A percentile compares a stretch with the other conserved stretches of the same genome.
phyloP scores from a whole-genome alignment of 2,113 vertebrate genomes.

The Labeo rohita region DNA sequence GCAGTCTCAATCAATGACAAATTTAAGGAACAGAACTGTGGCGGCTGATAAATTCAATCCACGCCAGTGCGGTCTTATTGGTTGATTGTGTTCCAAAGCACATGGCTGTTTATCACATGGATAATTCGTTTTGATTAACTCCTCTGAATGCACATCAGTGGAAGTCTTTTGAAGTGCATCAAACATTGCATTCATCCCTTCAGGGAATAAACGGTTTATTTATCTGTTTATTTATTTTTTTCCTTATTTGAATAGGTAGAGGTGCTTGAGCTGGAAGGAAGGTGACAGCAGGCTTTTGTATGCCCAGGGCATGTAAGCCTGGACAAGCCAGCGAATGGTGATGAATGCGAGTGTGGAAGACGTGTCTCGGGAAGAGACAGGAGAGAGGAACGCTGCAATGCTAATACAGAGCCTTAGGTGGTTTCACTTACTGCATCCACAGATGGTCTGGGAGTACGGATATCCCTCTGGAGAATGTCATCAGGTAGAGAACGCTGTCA shows the following conservation, averaged over 20 bases:
- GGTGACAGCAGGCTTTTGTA: slow-evolving; percentile 47
- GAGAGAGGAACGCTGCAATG: slow-evolving; percentile 48
- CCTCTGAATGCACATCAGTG: slow-evolving; percentile 26
- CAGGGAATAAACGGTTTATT: slow-evolving; percentile 38
- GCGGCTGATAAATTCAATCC: slow-evolving; percentile 18
- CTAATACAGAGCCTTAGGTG: slow-evolving; percentile 49
- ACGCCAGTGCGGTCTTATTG: not conserved
- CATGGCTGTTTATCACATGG: not conserved
- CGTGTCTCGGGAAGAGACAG: slow-evolving; percentile 24
- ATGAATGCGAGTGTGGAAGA: slow-evolving; percentile 49
- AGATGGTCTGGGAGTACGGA: slow-evolving; percentile 56
- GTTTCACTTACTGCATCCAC: slow-evolving; percentile 52
- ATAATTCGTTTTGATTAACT: slow-evolving; percentile 44
- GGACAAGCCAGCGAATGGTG: slow-evolving; percentile 41
- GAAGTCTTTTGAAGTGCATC: slow-evolving; percentile 41
- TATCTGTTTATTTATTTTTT: slow-evolving; percentile 25
- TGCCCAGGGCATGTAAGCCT: slow-evolving; percentile 37
- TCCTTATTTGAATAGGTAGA: slow-evolving; percentile 42
- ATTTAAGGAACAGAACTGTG: slow-evolving; percentile 21
- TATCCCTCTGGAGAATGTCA: slow-evolving; percentile 55
- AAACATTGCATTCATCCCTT: slow-evolving; percentile 29
- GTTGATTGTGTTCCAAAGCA: slow-evolving; percentile 29
- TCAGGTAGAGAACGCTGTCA: slow-evolving; percentile 57
- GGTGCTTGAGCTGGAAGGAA: slow-evolving; percentile 25
- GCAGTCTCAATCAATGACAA: slow-evolving; percentile 2